Evolutionary conservation across 2,797 vertebrate genomes (phyloP).

Genomic region (Centroberyx gerrardi): DNA sequence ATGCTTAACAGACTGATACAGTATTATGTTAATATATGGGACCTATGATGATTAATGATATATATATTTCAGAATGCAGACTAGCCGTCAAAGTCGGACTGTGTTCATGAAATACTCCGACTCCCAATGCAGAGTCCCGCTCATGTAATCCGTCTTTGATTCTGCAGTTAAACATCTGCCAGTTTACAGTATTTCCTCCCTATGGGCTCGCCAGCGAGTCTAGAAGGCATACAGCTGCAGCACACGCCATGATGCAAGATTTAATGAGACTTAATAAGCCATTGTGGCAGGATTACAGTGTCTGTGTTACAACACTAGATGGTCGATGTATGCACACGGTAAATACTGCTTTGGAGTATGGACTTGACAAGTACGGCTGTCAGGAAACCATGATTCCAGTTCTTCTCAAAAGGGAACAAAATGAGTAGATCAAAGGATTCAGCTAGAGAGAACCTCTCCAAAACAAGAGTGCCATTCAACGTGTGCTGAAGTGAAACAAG

Average conservation of each 20-base stretch:
- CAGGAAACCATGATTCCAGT: conserved; percentile 46
- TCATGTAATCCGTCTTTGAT: conserved; percentile 5
- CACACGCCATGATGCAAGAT: neutral
- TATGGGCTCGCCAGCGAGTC: conserved; percentile 16
- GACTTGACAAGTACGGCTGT: conserved; percentile 53
- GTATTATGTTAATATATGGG: conserved; percentile 37
- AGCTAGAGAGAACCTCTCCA: conserved; percentile 54
- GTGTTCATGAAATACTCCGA: neutral
- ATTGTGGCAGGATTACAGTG: conserved; percentile 13
- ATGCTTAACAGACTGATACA: conserved; percentile 1
- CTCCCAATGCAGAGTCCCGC: neutral
- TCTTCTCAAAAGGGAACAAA: conserved; percentile 42
- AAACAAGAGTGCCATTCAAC: conserved; percentile 67
- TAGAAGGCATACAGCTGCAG: neutral
- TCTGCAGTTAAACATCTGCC: neutral
- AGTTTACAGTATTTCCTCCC: neutral
- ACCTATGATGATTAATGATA: conserved; percentile 48
- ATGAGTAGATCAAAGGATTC: conserved; percentile 68
- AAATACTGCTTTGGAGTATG: conserved; percentile 26
- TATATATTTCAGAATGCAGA: neutral
- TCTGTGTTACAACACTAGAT: conserved; percentile 19
- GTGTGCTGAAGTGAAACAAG: conserved; percentile 67
- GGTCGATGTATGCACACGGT: conserved; percentile 22
- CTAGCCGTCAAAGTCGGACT: neutral
- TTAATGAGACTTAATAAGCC: conserved; percentile 29